Evolutionary conservation across 2,888 invertebrate species (phyloP).

Genomic region (Perdita meconis): DNA sequence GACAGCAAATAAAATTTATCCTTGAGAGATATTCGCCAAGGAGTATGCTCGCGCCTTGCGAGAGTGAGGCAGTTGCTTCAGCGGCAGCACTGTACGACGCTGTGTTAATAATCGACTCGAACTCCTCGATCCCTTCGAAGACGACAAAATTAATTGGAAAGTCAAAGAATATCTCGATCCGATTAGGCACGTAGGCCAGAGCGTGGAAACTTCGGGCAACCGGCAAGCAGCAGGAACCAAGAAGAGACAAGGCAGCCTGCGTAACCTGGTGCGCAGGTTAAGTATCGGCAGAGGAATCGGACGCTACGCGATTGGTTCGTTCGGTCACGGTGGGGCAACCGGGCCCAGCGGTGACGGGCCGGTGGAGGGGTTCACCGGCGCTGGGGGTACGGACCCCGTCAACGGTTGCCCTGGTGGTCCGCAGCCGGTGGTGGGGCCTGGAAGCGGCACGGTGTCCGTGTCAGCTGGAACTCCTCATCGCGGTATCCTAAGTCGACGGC

Average conservation of each 20-base stretch:
- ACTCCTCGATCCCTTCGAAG: background rate
- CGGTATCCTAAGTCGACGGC: conserved; percentile 78
- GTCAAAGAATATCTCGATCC: conserved; percentile 21
- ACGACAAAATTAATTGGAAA: conserved; percentile 30
- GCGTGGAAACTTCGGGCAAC: conserved; percentile 64
- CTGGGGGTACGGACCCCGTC: conserved; percentile 37
- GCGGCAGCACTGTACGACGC: too few species aligned
- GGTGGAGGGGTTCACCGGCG: conserved; percentile 39
- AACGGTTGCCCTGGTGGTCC: conserved; percentile 43
- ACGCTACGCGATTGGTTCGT: conserved; percentile 59
- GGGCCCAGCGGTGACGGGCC: conserved; percentile 46
- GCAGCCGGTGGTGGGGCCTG: conserved; percentile 54
- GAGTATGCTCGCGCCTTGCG: too few species aligned
- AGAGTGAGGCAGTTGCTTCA: too few species aligned
- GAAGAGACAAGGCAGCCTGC: conserved; percentile 61
- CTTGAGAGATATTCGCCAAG: too few species aligned
- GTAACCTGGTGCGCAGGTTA: conserved; percentile 74
- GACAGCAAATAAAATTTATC: background rate
- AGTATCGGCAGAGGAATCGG: conserved; percentile 70
- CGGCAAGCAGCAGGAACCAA: conserved; percentile 51
- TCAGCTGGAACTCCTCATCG: conserved; percentile 75
- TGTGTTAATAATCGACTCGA: too few species aligned
- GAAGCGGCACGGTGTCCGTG: conserved; percentile 79
- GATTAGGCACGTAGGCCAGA: conserved; percentile 23
- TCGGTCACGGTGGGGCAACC: conserved; percentile 54